These are phyloP conservation scores for Pterocles orientalis DNA, from an alignment of 2,113 vertebrate species.

Conservation along the genomic window DNA sequence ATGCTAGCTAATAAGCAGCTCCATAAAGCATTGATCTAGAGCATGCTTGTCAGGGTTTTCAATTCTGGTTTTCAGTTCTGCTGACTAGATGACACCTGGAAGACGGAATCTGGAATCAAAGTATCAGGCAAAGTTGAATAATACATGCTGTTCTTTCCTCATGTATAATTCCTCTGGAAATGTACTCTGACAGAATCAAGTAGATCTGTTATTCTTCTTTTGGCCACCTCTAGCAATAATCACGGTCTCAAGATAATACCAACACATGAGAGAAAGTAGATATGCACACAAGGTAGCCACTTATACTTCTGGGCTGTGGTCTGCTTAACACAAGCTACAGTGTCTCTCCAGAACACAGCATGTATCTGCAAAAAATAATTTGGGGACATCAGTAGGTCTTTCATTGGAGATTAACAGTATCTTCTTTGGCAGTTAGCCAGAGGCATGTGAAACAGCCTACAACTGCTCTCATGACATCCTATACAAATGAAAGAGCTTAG, in stretches of 20 bases:
- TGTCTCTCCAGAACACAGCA: not conserved
- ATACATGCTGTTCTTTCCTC: not conserved
- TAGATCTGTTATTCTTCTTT: not conserved
- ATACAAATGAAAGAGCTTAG: slow-evolving; percentile 10
- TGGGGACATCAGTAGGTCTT: not conserved
- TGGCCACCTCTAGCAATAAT: not conserved
- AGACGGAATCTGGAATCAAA: not conserved
- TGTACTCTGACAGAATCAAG: not conserved
- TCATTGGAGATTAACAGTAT: slow-evolving; percentile 1
- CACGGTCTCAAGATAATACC: not conserved
- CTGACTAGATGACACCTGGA: not conserved
- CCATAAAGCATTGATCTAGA: not conserved
- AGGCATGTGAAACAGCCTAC: slow-evolving; percentile 10
- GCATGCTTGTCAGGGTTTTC: not conserved
- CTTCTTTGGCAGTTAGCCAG: slow-evolving; percentile 37
- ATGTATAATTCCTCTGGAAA: not conserved
- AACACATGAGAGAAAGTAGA: not conserved
- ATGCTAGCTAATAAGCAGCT: not conserved
- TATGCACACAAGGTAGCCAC: not conserved
- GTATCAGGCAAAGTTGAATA: not conserved
- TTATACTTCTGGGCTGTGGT: not conserved
- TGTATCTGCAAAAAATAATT: not conserved
- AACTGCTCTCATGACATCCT: not conserved
- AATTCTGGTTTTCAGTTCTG: not conserved
- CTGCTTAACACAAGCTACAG: not conserved